Percentiles rank a stretch among this genome's conserved stretches.
Evolutionary conservation across 2,113 vertebrate genomes (phyloP).

Genomic region (Acanthisitta chloris): DNA sequence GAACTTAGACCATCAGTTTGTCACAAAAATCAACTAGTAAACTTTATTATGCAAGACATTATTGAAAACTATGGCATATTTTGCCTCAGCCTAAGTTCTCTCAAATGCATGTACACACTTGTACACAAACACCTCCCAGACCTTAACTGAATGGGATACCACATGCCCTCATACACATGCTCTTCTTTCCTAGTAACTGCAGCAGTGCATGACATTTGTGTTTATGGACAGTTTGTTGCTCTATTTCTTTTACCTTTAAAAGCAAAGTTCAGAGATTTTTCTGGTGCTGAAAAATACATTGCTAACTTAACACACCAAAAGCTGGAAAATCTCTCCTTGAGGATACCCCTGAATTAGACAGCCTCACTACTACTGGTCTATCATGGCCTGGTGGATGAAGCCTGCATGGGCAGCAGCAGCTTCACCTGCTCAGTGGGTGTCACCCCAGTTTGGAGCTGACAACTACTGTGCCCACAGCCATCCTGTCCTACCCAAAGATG

Average conservation of each 20-base stretch:
- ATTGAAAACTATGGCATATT: neutral
- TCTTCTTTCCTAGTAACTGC: neutral
- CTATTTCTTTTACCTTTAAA: neutral
- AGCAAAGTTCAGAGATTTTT: neutral
- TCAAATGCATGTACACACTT: neutral
- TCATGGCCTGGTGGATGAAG: neutral
- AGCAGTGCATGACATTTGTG: neutral
- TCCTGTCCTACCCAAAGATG: neutral
- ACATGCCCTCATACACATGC: accelerated
- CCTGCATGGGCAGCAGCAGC: accelerated
- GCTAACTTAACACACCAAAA: neutral
- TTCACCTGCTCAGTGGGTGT: neutral
- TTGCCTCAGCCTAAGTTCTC: neutral
- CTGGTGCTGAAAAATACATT: neutral
- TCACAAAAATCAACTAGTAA: neutral
- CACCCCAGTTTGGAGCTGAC: neutral
- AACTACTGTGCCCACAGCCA: neutral
- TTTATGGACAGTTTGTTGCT: neutral
- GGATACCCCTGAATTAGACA: neutral
- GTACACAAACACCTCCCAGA: neutral
- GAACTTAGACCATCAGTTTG: neutral
- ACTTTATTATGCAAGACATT: neutral
- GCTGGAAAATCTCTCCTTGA: neutral
- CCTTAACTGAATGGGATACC: neutral
- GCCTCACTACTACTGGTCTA: no score